Evolutionary conservation across 2,797 vertebrate species (phyloP).

Genomic region (Choloepus didactylus): DNA sequence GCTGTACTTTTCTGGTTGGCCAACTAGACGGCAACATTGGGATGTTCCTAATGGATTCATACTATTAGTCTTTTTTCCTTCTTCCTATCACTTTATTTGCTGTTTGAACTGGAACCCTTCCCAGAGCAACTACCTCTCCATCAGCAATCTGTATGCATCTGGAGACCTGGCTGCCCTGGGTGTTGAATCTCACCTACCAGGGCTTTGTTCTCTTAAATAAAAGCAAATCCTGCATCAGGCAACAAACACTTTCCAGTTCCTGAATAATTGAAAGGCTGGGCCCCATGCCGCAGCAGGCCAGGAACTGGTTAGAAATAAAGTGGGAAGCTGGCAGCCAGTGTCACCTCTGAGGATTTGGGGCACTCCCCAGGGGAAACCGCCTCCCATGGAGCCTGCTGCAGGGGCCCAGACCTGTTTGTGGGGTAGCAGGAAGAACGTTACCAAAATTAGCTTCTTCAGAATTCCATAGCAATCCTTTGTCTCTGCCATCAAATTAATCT

Average conservation of each 20-base stretch:
- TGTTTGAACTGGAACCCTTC: constrained; percentile 58
- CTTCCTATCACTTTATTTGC: constrained; percentile 33
- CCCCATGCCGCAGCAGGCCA: constrained; percentile 66
- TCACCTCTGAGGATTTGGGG: neutral
- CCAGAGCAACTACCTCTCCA: neutral
- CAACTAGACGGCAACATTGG: constrained; percentile 40
- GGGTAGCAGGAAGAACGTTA: neutral
- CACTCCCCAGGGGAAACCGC: neutral
- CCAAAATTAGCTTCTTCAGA: neutral
- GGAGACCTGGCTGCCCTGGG: constrained; percentile 55
- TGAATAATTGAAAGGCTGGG: constrained; percentile 82
- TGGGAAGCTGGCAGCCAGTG: neutral
- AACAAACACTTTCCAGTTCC: constrained; percentile 72
- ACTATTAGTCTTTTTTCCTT: neutral
- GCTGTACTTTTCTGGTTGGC: constrained; percentile 40
- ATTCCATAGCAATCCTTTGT: neutral
- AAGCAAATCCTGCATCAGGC: constrained; percentile 75
- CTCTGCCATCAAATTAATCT: constrained; percentile 42
- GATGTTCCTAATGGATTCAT: constrained; percentile 41
- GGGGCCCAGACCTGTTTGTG: neutral
- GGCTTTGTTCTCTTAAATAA: constrained; percentile 80
- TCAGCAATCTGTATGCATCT: neutral
- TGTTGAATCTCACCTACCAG: constrained; percentile 63
- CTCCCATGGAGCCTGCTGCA: neutral
- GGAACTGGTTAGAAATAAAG: constrained; percentile 73